A percentile compares a stretch with the other conserved stretches of the same genome.
These are phyloP conservation scores for Danio tinwini DNA, from an alignment of 2,797 vertebrate species.

Conservation along the genomic window DNA sequence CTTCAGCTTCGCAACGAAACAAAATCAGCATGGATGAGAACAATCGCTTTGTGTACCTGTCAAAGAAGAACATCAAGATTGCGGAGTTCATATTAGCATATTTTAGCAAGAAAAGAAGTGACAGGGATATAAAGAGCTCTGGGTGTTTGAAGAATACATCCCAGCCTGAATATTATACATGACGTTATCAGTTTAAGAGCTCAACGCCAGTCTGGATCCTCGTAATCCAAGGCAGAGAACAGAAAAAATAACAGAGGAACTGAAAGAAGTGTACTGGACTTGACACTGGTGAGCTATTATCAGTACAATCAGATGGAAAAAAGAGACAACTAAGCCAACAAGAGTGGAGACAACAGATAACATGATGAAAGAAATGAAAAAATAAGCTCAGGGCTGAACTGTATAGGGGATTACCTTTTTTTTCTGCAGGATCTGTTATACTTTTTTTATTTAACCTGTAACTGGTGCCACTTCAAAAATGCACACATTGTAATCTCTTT, in stretches of 20 bases:
- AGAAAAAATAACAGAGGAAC: neutral
- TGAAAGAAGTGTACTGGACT: conserved; percentile 12
- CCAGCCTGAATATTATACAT: neutral
- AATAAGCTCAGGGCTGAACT: neutral
- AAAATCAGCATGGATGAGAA: conserved; percentile 27
- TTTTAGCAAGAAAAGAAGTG: conserved; percentile 47
- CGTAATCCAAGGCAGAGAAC: neutral
- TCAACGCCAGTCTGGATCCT: neutral
- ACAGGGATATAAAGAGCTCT: conserved; percentile 37
- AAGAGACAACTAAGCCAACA: conserved; percentile 12
- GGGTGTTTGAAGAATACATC: conserved; percentile 17
- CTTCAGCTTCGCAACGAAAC: conserved; percentile 5
- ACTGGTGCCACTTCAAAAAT: neutral
- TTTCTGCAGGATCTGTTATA: neutral
- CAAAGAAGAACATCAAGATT: conserved; percentile 33
- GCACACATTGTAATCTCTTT: neutral
- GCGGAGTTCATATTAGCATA: conserved; percentile 21
- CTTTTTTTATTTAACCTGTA: neutral
- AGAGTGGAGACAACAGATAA: conserved; percentile 16
- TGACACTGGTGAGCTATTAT: conserved; percentile 27
- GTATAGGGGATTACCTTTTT: neutral
- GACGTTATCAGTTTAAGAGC: conserved; percentile 17
- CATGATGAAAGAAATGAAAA: conserved; percentile 5
- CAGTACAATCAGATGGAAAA: neutral
- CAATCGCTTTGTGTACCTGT: conserved; percentile 33